Base-by-base conservation (phyloP, 2,797 vertebrate genomes). In the Typhlichthys eigenmanni region DNA sequence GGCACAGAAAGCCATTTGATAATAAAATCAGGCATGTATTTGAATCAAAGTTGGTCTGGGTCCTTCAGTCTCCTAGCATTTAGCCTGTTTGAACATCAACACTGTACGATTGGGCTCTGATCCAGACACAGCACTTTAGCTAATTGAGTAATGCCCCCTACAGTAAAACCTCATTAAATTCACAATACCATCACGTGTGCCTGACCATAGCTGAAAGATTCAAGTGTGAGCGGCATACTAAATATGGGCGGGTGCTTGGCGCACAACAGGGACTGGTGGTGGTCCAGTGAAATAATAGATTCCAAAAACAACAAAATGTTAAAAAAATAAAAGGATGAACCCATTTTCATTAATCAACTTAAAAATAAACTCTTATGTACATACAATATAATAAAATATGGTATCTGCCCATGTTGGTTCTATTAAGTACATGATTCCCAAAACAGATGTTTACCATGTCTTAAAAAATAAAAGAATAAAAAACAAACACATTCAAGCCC, bases 131-230 rank as follows among this genome's bases (percentile, higher is more conserved):
- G 84, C 87, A 89, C 85, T 91, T 74, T 79, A 45, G 70, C 84
- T 87, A 88, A 91, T 85, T 88, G 82, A 82, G 57, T 71, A 78
- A 71, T 56, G 80, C 70, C 80, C 83, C 71, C 89, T 77, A 74
- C 78, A 38, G 72, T 85, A 84, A 82, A 72, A 76, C 78, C 79
- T 92, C 87, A 90, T 91, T 90, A 88, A 85, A 87, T 71, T 85
- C 90, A 80, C 83, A 88, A 85, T 71, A 83, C 48, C 29, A 46
- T 74, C 45, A 19, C 34, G 51, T 67, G 83, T 81, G 86, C 74
- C 81, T 60, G 57, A 83, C 80, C 68, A 77, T 68, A 57, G 75
- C 80, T 66, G 64, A 85, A 82, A 78, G 56, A 62, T 69, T 45
- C 16, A 61, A 72, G 81, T 87, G 83, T 87, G 87, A 75, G 80